Evolutionary conservation across 2,113 vertebrate genomes (phyloP).

Genomic region (Syngnathus scovelli): DNA sequence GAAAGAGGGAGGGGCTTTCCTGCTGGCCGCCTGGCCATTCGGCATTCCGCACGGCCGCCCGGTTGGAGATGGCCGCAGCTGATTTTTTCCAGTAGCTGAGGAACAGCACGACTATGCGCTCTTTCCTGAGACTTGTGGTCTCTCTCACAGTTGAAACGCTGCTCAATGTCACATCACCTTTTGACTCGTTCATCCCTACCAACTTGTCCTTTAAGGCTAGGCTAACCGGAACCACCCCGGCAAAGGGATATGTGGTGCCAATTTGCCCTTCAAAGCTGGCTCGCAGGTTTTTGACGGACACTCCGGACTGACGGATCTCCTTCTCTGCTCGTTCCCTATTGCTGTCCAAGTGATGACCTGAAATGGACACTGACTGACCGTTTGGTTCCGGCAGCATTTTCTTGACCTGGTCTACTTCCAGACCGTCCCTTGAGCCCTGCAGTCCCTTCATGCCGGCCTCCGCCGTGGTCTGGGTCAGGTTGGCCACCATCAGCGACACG

Average conservation of each 20-base stretch:
- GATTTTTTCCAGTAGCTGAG: conserved; percentile 90
- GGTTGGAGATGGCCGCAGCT: conserved; percentile 70
- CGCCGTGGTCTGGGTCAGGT: conserved; percentile 35
- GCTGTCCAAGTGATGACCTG: conserved; percentile 54
- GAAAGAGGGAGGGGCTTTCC: conserved; percentile 52
- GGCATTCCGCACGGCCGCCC: conserved; percentile 38
- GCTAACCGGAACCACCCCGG: conserved; percentile 49
- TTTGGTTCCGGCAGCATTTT: neutral
- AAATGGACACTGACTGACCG: conserved; percentile 58
- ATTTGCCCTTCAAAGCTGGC: conserved; percentile 78
- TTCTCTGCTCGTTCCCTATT: conserved; percentile 68
- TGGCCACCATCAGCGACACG: conserved; percentile 70
- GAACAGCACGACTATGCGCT: conserved; percentile 85
- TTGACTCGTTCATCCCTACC: conserved; percentile 17
- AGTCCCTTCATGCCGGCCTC: conserved; percentile 28
- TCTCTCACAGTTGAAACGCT: conserved; percentile 60
- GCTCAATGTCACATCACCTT: conserved; percentile 51
- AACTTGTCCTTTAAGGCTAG: conserved; percentile 8
- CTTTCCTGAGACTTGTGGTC: conserved; percentile 77
- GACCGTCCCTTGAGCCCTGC: conserved; percentile 15
- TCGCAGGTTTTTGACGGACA: conserved; percentile 79
- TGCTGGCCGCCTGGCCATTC: conserved; percentile 13
- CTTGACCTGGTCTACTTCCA: conserved; percentile 12
- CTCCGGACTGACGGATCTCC: conserved; percentile 83
- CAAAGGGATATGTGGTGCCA: conserved; percentile 62